Conservation (phyloP, 1,140 invertebrate species). For the Theocolax elegans region DNA sequence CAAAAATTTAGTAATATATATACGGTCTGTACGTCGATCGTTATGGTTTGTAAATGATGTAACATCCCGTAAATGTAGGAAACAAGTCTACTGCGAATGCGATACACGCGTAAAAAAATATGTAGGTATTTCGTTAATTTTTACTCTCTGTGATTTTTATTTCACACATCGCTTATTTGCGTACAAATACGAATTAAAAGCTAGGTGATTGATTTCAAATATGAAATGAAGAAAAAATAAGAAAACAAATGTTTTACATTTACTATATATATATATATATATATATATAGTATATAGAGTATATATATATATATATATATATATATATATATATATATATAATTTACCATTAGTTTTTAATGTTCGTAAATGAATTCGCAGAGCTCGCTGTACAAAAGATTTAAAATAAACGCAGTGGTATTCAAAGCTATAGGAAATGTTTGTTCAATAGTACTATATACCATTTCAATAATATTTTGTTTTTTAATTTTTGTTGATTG, state of each 20-base stretch:
- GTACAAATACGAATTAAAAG: constrained; percentile 50
- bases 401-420: constrained; percentile 56
- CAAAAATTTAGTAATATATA: constrained; percentile 42
- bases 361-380: constrained; percentile 52
- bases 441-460: constrained; percentile 21
- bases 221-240: too few species aligned
- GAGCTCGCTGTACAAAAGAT: constrained; percentile 60
- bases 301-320: constrained; percentile 29
- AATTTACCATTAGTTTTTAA: constrained; percentile 53
- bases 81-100: constrained; percentile 41
- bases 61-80: constrained; percentile 41
- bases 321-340: too few species aligned
- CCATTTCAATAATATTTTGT: constrained; percentile 2
- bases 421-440: constrained; percentile 41
- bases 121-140: constrained; percentile 56
- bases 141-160: constrained; percentile 57
- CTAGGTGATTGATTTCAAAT: constrained; percentile 48
- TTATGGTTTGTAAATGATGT: constrained; percentile 42
- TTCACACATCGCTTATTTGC: constrained; percentile 50
- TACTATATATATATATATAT: constrained; percentile 53
- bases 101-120: constrained; percentile 50
- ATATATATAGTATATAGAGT: constrained; percentile 39
- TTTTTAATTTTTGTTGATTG: not conserved
- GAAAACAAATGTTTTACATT: constrained; percentile 52
- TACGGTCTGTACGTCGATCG: constrained; percentile 46